These are phyloP conservation scores for Panthera uncia DNA, from an alignment of 2,113 vertebrate species.

Conservation along the genomic window DNA sequence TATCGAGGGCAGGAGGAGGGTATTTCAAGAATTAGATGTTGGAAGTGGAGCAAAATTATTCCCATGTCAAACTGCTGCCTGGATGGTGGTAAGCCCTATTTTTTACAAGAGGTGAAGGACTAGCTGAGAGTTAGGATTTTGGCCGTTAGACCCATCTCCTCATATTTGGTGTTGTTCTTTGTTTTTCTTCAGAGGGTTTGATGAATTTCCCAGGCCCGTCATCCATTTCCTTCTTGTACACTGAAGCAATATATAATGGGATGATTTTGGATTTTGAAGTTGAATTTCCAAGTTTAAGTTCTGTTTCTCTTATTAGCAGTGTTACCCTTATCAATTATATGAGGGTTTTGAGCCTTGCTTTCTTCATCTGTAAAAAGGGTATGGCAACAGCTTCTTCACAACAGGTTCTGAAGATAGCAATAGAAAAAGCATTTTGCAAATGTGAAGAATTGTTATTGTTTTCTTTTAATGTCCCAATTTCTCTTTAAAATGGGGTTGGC, in stretches of 20 bases:
- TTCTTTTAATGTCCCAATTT: conserved; percentile 13
- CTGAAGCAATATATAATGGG: background rate
- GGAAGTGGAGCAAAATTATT: background rate
- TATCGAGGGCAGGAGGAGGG: background rate
- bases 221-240: background rate
- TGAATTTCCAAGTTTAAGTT: conserved; percentile 12
- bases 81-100: background rate
- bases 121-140: background rate
- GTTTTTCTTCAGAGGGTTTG: background rate
- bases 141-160: background rate
- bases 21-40: background rate
- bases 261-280: background rate
- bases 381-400: background rate
- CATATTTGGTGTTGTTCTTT: background rate
- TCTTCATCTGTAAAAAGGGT: background rate
- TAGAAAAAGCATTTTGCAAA: background rate
- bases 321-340: background rate
- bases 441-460: background rate
- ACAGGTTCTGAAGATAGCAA: background rate
- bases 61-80: background rate
- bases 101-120: background rate
- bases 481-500: background rate
- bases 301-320: background rate
- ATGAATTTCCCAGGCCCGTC: background rate
- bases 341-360: background rate